Evolutionary conservation across 2,113 vertebrate species (phyloP).

Genomic region (Callipepla squamata): DNA sequence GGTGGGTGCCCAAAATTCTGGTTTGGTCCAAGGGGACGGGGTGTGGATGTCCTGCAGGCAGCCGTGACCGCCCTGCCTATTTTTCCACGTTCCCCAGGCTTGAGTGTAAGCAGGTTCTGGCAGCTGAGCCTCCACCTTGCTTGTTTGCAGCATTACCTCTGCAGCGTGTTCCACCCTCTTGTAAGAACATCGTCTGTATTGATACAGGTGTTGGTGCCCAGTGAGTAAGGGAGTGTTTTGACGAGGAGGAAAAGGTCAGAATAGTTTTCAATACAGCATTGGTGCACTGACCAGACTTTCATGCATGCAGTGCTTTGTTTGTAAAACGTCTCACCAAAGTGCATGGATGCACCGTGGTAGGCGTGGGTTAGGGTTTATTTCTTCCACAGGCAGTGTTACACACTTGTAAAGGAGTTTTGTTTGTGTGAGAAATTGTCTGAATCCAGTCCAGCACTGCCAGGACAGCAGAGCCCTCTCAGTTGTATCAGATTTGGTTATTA

Average conservation of each 20-base stretch:
- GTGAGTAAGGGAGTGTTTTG: background rate
- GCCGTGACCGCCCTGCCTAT: background rate
- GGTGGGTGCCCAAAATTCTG: background rate
- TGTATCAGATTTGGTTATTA: background rate
- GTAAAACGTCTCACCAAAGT: background rate
- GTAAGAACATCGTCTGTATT: background rate
- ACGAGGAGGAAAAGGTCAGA: background rate
- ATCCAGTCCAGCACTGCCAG: background rate
- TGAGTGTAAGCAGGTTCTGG: background rate
- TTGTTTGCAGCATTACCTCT: background rate
- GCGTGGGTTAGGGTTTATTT: background rate
- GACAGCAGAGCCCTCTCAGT: background rate
- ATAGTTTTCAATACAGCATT: background rate
- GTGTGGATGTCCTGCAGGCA: background rate
- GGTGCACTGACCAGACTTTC: background rate
- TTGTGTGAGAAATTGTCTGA: background rate
- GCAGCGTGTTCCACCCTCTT: background rate
- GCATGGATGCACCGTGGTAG: accelerated
- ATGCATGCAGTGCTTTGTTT: background rate
- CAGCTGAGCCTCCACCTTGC: background rate
- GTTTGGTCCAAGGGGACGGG: background rate
- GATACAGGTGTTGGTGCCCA: accelerated
- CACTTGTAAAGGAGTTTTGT: background rate
- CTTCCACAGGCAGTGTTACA: background rate
- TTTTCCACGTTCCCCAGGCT: background rate